phyloP scores from a whole-genome alignment of 2,888 invertebrate species.

The Plebejus melissa region DNA sequence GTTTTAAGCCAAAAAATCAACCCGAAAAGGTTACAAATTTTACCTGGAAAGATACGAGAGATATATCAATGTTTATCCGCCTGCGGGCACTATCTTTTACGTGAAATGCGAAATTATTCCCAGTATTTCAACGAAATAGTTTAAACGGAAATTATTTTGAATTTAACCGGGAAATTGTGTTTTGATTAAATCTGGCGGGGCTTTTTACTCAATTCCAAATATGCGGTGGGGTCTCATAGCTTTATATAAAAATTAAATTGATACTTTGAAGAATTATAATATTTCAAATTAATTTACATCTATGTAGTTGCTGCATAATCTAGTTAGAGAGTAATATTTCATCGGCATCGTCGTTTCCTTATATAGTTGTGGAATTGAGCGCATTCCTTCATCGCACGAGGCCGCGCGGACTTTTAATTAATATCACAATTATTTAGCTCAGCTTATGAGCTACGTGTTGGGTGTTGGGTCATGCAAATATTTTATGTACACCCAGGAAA shows the following conservation, averaged over 20 bases:
- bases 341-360: slow-evolving; percentile 13
- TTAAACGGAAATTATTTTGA: slow-evolving; percentile 6
- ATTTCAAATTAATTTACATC: not conserved
- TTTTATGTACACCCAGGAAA: not conserved
- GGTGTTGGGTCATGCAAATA: not conserved
- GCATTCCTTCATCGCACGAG: slow-evolving; percentile 1
- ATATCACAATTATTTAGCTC: slow-evolving; percentile 15
- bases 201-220: not conserved
- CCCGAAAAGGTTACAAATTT: slow-evolving; percentile 7
- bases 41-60: slow-evolving; percentile 6
- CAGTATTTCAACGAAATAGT: slow-evolving; percentile 3
- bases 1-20: slow-evolving; percentile 12
- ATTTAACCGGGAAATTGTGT: slow-evolving; percentile 5
- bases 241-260: not conserved
- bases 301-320: not conserved
- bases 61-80: slow-evolving; percentile 12
- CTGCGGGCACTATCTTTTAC: slow-evolving; percentile 9
- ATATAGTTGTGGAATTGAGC: slow-evolving; percentile 14
- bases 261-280: too few relatives aligned
- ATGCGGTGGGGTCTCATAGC: not conserved
- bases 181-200: not conserved
- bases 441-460: slow-evolving; percentile 10
- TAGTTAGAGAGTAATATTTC: slow-evolving; percentile 13
- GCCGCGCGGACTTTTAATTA: slow-evolving; percentile 19
- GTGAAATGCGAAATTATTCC: slow-evolving; percentile 7